A percentile compares a stretch with the other conserved stretches of the same genome.
Evolutionary conservation across 2,113 vertebrate species (phyloP).

Genomic region (Nestor notabilis): DNA sequence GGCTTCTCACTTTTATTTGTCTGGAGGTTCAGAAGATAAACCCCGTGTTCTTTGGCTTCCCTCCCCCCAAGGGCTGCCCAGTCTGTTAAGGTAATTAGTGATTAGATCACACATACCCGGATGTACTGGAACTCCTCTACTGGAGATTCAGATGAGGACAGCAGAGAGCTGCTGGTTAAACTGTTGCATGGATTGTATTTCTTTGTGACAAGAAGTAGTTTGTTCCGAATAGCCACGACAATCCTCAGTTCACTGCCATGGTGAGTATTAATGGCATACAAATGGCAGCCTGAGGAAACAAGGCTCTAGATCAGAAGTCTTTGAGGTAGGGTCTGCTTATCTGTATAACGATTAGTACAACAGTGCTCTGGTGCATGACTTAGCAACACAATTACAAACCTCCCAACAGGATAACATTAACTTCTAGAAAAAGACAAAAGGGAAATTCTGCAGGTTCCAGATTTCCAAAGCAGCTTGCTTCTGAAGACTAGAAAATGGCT

Average conservation of each 20-base stretch:
- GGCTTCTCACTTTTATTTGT: neutral
- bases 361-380: neutral
- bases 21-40: neutral
- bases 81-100: neutral
- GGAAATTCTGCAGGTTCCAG: neutral
- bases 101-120: constrained; percentile 79
- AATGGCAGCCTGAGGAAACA: constrained; percentile 88
- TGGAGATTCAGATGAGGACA: constrained; percentile 79
- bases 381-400: neutral
- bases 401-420: neutral
- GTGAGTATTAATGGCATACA: constrained; percentile 97
- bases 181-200: constrained; percentile 78
- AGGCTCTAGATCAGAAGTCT: neutral
- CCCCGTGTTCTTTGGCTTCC: neutral
- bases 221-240: constrained; percentile 93
- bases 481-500: neutral
- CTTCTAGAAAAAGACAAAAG: neutral
- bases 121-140: constrained; percentile 99
- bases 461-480: neutral
- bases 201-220: constrained; percentile 94
- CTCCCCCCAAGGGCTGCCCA: neutral
- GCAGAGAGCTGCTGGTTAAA: constrained; percentile 54
- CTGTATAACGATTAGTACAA: neutral
- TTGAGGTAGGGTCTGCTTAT: neutral
- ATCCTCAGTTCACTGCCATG: constrained; percentile 90